Evolutionary conservation across 1,140 invertebrate genomes (phyloP).

Genomic region (Drosophila asahinai): DNA sequence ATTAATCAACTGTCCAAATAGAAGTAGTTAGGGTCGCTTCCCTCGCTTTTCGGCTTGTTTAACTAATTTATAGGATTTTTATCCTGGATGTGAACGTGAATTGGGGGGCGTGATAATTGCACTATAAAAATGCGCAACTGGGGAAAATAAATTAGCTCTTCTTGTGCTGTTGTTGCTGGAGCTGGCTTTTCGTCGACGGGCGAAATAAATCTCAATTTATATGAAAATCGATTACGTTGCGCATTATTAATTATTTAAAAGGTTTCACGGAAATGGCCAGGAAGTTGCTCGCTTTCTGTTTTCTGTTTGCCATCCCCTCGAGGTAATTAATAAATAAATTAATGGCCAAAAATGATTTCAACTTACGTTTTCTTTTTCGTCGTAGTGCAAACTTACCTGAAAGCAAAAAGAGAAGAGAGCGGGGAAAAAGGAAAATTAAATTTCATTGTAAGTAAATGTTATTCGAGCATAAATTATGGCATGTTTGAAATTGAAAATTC

Average conservation of each 20-base stretch:
- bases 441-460: slow-evolving; percentile 24
- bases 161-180: slow-evolving; percentile 9
- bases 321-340: slow-evolving; percentile 64
- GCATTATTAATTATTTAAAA: slow-evolving; percentile 80
- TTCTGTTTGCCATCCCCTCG: slow-evolving; percentile 10
- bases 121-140: slow-evolving; percentile 77
- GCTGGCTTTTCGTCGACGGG: slow-evolving; percentile 5
- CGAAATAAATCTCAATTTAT: slow-evolving; percentile 82
- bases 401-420: slow-evolving; percentile 54
- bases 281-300: slow-evolving; percentile 27
- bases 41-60: slow-evolving; percentile 29
- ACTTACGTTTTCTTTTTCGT: slow-evolving; percentile 84
- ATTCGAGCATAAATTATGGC: slow-evolving; percentile 14
- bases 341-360: slow-evolving; percentile 37
- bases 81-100: slow-evolving; percentile 31
- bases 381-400: slow-evolving; percentile 79
- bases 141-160: slow-evolving; percentile 71
- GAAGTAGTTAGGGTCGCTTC: slow-evolving; percentile 34
- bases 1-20: slow-evolving; percentile 79
- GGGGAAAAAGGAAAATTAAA: slow-evolving; percentile 29
- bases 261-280: slow-evolving; percentile 58
- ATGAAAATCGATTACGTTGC: slow-evolving; percentile 78
- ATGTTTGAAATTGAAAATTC: slow-evolving; percentile 52
- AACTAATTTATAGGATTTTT: slow-evolving; percentile 80
- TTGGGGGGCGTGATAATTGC: slow-evolving; percentile 69